Conservation (phyloP, 1,140 invertebrate genomes). For the Brachionus koreanus region DNA sequence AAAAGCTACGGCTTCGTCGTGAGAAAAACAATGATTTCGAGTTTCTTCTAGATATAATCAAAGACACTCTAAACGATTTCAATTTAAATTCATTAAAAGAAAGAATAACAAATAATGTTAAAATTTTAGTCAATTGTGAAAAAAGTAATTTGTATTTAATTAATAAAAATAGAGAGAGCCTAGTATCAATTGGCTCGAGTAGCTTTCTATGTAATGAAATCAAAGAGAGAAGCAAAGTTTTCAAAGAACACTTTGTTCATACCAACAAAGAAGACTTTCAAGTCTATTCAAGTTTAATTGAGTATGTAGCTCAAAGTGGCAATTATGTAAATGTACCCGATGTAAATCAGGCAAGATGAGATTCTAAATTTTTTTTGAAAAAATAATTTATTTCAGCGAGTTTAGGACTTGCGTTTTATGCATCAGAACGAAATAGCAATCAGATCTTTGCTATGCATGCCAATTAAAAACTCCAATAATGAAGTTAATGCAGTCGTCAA, state of each 20-base stretch:
- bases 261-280: neutral
- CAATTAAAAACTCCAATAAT: constrained; percentile 89
- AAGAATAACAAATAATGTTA: neutral
- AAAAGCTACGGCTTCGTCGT: neutral
- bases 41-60: constrained; percentile 3
- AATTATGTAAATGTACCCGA: constrained; percentile 54
- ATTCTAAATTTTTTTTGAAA: neutral
- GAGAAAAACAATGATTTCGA: constrained; percentile 28
- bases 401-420: neutral
- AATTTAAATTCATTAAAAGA: neutral
- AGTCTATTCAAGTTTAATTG: constrained; percentile 46
- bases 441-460: constrained; percentile 65
- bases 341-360: constrained; percentile 57
- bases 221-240: neutral
- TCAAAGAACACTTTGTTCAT: neutral
- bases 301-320: constrained; percentile 50
- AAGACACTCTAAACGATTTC: constrained; percentile 2
- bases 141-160: neutral
- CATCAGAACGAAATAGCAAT: neutral
- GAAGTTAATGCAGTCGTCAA: constrained; percentile 93
- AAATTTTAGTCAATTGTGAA: constrained; percentile 9
- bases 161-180: neutral
- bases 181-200: neutral
- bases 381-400: neutral
- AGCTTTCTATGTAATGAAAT: neutral